phyloP scores from a whole-genome alignment of 2,113 vertebrate species.

The Hoplias malabaricus region DNA sequence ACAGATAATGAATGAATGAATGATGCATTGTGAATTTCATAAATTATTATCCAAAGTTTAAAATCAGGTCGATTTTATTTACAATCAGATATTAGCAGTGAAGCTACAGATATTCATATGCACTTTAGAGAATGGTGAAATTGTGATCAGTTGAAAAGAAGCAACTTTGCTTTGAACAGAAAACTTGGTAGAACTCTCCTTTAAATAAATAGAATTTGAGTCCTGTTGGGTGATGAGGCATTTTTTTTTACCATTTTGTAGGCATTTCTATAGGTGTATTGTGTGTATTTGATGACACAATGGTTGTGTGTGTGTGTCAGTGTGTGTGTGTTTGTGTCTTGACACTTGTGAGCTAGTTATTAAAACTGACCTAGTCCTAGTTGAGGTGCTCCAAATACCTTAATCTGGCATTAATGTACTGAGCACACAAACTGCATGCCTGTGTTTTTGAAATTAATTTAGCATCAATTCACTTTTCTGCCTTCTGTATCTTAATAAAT shows the following conservation, averaged over 20 bases:
- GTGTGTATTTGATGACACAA: not conserved
- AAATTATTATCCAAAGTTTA: too few species aligned
- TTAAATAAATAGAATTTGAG: too few species aligned
- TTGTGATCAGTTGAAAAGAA: too few species aligned
- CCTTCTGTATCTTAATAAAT: not conserved
- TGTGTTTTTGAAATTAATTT: not conserved
- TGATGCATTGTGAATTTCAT: too few species aligned
- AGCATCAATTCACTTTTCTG: not conserved
- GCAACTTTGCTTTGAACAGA: too few species aligned
- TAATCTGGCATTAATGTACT: conserved; percentile 40
- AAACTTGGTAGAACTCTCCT: too few species aligned
- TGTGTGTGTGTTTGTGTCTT: not conserved
- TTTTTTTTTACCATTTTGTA: not conserved
- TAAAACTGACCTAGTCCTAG: conserved; percentile 50
- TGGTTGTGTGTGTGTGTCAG: not conserved
- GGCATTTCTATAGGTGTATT: not conserved
- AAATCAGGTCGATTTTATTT: too few species aligned
- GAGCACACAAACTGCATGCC: not conserved
- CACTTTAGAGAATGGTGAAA: too few species aligned
- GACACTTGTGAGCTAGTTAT: conserved; percentile 1
- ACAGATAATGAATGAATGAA: too few species aligned
- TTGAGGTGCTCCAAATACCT: conserved; percentile 46
- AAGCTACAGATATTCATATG: too few species aligned
- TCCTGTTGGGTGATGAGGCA: too few species aligned
- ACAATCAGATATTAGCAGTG: too few species aligned